Conservation (phyloP, 1,140 invertebrate species). For the Littorina saxatilis region DNA sequence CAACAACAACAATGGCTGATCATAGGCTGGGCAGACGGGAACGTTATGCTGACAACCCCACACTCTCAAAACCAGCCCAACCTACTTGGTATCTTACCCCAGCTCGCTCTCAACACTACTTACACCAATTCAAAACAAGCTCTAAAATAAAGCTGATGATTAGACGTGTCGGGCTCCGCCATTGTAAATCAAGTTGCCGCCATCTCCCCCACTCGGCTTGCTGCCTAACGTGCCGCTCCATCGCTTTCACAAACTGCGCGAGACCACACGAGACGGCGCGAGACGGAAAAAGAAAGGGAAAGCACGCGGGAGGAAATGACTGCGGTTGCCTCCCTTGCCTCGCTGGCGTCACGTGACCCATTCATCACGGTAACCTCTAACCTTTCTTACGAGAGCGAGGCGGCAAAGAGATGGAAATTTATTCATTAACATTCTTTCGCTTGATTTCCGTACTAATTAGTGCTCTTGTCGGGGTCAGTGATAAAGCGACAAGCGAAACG, state of each 20-base stretch:
- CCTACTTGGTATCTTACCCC: no score
- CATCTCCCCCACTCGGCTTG: background rate
- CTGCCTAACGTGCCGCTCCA: background rate
- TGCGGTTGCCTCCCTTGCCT: background rate
- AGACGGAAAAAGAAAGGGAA: background rate
- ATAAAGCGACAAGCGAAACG: background rate
- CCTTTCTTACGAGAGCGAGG: background rate
- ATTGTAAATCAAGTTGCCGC: background rate
- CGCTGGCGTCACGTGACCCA: background rate
- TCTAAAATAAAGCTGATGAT: background rate
- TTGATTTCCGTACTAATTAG: slow-evolving; percentile 37
- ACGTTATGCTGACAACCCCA: no score
- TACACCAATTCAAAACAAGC: no score
- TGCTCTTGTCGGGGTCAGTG: slow-evolving; percentile 24
- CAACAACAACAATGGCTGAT: no score
- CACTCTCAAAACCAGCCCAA: no score
- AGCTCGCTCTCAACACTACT: no score
- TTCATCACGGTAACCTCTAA: background rate
- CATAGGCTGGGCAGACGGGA: no score
- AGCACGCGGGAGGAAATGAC: background rate
- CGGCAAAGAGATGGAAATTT: slow-evolving; percentile 33
- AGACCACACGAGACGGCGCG: background rate
- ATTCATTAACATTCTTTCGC: slow-evolving; percentile 39
- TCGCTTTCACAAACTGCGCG: background rate
- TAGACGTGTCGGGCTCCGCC: background rate